Evolutionary conservation across 2,888 invertebrate species (phyloP).

Genomic region (Andrena bicolor): DNA sequence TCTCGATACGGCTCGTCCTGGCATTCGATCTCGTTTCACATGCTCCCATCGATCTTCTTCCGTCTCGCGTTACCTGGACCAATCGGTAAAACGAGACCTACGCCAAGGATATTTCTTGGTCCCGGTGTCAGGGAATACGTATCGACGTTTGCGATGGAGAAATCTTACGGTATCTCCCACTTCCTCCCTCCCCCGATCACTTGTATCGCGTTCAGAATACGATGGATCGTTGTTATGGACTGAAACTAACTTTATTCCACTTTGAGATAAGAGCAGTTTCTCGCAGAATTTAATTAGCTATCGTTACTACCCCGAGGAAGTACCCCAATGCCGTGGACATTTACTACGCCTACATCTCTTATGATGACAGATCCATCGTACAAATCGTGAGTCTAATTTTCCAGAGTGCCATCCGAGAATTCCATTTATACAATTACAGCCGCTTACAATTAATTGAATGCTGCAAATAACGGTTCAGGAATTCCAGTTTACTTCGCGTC

Average conservation of each 20-base stretch:
- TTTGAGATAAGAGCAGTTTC: no score
- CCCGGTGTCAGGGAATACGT: conserved; percentile 6
- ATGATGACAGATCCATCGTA: background rate
- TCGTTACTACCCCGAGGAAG: no score
- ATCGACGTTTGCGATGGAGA: conserved; percentile 32
- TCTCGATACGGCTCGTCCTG: background rate
- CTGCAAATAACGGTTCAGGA: background rate
- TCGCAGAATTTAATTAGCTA: no score
- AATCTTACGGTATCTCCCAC: conserved; percentile 4
- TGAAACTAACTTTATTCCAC: background rate
- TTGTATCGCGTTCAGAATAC: background rate
- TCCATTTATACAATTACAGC: background rate
- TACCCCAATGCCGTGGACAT: no score
- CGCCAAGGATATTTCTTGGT: conserved; percentile 30
- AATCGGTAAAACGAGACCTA: conserved; percentile 52
- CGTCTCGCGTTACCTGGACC: conserved; percentile 42
- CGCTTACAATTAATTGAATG: no score
- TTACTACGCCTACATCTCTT: no score
- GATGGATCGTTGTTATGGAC: background rate
- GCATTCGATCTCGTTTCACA: conserved; percentile 61
- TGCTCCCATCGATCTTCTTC: conserved; percentile 65
- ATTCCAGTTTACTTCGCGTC: background rate
- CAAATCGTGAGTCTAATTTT: background rate
- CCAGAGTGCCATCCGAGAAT: background rate
- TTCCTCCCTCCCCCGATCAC: no score